Evolutionary conservation across 2,113 vertebrate species (phyloP).

Genomic region (Calonectris borealis): DNA sequence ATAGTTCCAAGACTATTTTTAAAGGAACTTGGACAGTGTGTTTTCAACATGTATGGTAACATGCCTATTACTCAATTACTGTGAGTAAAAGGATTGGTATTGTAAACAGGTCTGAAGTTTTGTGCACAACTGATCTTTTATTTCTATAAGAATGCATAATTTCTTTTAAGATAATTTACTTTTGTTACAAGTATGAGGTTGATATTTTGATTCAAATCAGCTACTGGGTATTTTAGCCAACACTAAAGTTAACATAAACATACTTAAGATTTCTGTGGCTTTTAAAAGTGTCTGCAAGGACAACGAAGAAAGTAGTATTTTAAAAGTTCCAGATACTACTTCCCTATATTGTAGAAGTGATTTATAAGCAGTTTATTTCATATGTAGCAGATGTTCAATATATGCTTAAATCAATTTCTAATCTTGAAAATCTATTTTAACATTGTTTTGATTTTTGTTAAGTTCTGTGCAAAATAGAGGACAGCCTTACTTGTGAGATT

Average conservation of each 20-base stretch:
- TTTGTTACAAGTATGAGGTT: not conserved
- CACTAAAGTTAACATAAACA: not conserved
- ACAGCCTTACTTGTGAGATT: not conserved
- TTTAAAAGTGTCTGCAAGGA: not conserved
- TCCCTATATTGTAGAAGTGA: not conserved
- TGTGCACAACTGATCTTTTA: not conserved
- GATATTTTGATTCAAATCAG: not conserved
- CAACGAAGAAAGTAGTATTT: not conserved
- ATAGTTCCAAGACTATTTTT: not conserved
- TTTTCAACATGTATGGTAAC: not conserved
- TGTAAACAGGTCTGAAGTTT: not conserved
- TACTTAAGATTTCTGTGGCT: not conserved
- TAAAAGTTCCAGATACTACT: not conserved
- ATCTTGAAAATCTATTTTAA: not conserved
- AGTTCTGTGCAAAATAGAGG: not conserved
- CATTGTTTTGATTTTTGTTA: not conserved
- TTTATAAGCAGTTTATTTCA: not conserved
- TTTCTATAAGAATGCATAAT: not conserved
- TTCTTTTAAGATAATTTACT: not conserved
- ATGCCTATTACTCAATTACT: not conserved
- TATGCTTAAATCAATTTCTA: not conserved
- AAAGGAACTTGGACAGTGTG: not conserved
- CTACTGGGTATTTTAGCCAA: not conserved
- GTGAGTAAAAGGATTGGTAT: not conserved
- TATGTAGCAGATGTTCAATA: not conserved